A percentile compares a stretch with the other conserved stretches of the same genome.
Evolutionary conservation across 1,140 invertebrate species (phyloP).

Genomic region (Alviniconcha marisindica): DNA sequence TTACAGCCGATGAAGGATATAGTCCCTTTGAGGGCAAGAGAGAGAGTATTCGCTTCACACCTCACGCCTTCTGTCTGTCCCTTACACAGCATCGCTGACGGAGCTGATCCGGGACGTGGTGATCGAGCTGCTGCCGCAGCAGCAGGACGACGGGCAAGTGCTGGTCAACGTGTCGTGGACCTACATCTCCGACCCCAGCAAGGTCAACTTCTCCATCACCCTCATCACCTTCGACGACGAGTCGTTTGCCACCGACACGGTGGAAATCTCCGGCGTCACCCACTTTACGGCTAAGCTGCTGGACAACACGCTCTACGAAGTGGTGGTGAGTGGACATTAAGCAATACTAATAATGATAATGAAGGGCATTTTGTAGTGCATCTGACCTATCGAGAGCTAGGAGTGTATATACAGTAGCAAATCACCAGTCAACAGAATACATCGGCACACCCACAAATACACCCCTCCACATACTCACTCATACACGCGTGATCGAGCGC

Average conservation of each 20-base stretch:
- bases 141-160: background rate
- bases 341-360: too few relatives aligned
- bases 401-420: too few relatives aligned
- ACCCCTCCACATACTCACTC: too few relatives aligned
- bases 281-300: background rate
- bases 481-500: too few relatives aligned
- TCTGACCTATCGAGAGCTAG: too few relatives aligned
- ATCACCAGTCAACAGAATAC: too few relatives aligned
- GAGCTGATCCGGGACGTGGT: background rate
- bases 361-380: too few relatives aligned
- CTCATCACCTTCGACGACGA: background rate
- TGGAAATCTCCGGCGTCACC: background rate
- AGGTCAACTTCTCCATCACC: slow-evolving; percentile 23
- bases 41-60: too few relatives aligned
- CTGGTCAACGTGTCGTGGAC: slow-evolving; percentile 47
- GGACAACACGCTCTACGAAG: slow-evolving; percentile 28
- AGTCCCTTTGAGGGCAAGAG: too few relatives aligned
- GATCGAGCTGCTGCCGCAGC: background rate
- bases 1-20: too few relatives aligned
- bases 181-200: slow-evolving; percentile 27
- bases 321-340: slow-evolving; percentile 28
- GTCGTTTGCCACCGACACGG: background rate
- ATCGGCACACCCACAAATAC: too few relatives aligned
- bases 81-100: background rate
- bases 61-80: slow-evolving; percentile 2